These are phyloP conservation scores for Aphelinus certus DNA, from an alignment of 1,140 invertebrate genomes.

Conservation along the genomic window DNA sequence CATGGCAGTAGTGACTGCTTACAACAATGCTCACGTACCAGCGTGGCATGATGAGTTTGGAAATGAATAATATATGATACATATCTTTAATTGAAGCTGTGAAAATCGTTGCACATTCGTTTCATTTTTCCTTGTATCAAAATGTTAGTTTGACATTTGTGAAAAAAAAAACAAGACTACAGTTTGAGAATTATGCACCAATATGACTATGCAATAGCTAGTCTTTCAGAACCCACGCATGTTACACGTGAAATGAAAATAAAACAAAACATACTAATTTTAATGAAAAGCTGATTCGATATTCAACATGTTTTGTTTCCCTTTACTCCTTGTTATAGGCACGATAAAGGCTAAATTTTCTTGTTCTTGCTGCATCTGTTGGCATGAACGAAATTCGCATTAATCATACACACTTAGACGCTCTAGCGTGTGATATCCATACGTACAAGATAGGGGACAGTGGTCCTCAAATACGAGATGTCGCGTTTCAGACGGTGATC, in stretches of 20 bases:
- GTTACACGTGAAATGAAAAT: background rate
- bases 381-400: slow-evolving; percentile 46
- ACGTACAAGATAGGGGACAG: slow-evolving; percentile 18
- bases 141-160: background rate
- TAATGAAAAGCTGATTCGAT: background rate
- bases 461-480: slow-evolving; percentile 33
- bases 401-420: slow-evolving; percentile 10
- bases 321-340: slow-evolving; percentile 49
- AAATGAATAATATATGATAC: slow-evolving; percentile 7
- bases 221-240: background rate
- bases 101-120: slow-evolving; percentile 17
- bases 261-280: slow-evolving; percentile 3
- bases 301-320: slow-evolving; percentile 13
- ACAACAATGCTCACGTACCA: slow-evolving; percentile 8
- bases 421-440: background rate
- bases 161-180: background rate
- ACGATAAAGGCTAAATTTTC: slow-evolving; percentile 53
- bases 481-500: slow-evolving; percentile 46
- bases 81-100: slow-evolving; percentile 1
- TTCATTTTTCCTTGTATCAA: background rate
- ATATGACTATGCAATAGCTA: background rate
- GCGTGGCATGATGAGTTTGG: background rate
- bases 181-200: background rate
- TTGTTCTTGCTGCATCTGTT: slow-evolving; percentile 45
- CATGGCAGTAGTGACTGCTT: slow-evolving; percentile 3